These are phyloP conservation scores for Danionella cerebrum DNA, from an alignment of 2,113 vertebrate genomes.

Conservation along the genomic window DNA sequence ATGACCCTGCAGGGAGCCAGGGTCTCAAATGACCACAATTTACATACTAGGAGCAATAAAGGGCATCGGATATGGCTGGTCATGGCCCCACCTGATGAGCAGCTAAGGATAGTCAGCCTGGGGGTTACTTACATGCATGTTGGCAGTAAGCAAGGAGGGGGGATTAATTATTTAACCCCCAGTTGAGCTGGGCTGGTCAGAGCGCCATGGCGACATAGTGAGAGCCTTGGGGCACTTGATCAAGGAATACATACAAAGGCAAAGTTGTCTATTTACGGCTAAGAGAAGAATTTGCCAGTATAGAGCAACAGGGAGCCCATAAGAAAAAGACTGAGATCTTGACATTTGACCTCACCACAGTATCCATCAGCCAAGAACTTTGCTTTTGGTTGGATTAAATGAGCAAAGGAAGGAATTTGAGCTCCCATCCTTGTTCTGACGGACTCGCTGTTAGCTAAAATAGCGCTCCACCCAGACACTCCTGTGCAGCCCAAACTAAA, in stretches of 20 bases:
- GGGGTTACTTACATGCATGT: conserved; percentile 23
- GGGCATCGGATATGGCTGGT: conserved; percentile 24
- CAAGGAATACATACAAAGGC: not conserved
- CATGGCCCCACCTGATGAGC: conserved; percentile 5
- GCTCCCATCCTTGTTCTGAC: conserved; percentile 19
- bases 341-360: conserved; percentile 18
- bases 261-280: conserved; percentile 1
- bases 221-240: conserved; percentile 15
- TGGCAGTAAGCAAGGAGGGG: conserved; percentile 21
- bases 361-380: conserved; percentile 18
- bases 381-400: conserved; percentile 39
- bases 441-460: conserved; percentile 15
- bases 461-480: conserved; percentile 31
- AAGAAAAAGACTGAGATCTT: conserved; percentile 17
- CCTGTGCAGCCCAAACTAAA: conserved; percentile 43
- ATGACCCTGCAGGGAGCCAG: conserved; percentile 58
- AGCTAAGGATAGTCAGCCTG: conserved; percentile 26
- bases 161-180: conserved; percentile 40
- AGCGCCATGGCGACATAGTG: conserved; percentile 27
- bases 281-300: conserved; percentile 10
- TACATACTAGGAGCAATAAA: conserved; percentile 52
- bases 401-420: conserved; percentile 35
- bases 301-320: conserved; percentile 20
- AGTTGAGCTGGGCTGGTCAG: conserved; percentile 26
- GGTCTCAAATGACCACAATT: conserved; percentile 66